phyloP scores from a whole-genome alignment of 2,113 vertebrate species.

The Microcebus griseorufus region DNA sequence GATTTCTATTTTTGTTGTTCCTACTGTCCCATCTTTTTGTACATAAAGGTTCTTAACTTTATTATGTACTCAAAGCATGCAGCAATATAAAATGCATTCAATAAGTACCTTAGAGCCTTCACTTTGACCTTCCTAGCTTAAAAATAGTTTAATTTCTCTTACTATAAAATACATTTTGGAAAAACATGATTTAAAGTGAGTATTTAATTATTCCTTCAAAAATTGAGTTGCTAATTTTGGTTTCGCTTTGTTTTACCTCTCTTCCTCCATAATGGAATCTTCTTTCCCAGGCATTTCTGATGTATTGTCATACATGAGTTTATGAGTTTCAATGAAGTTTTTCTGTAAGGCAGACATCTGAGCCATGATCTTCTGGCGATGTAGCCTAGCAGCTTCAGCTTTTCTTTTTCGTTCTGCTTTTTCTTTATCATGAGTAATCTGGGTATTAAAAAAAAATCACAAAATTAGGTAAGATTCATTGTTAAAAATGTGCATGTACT shows the following conservation, averaged over 20 bases:
- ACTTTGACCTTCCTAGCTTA: neutral
- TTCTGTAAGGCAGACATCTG: constrained; percentile 99
- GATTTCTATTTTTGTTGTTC: neutral
- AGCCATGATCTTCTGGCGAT: constrained; percentile 99
- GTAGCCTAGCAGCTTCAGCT: constrained; percentile 95
- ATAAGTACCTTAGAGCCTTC: neutral
- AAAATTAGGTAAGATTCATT: constrained; percentile 34
- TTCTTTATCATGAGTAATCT: constrained; percentile 95
- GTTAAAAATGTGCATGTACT: constrained; percentile 37
- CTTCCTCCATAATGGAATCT: constrained; percentile 84
- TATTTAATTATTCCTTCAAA: constrained; percentile 11
- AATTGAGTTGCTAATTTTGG: neutral
- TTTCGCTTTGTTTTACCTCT: constrained; percentile 80
- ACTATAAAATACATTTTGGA: constrained; percentile 36
- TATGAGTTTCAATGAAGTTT: constrained; percentile 98
- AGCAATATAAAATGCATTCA: constrained; percentile 33
- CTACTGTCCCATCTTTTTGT: neutral
- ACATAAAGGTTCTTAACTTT: neutral
- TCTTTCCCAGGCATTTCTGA: constrained; percentile 89
- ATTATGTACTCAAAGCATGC: neutral
- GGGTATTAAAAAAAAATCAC: constrained; percentile 70
- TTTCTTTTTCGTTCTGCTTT: constrained; percentile 97
- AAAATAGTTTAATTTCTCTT: constrained; percentile 18
- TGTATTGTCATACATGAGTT: constrained; percentile 95
- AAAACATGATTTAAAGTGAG: constrained; percentile 44